These are phyloP conservation scores for Drosophila takahashii DNA, from an alignment of 1,140 invertebrate species.

Conservation along the genomic window DNA sequence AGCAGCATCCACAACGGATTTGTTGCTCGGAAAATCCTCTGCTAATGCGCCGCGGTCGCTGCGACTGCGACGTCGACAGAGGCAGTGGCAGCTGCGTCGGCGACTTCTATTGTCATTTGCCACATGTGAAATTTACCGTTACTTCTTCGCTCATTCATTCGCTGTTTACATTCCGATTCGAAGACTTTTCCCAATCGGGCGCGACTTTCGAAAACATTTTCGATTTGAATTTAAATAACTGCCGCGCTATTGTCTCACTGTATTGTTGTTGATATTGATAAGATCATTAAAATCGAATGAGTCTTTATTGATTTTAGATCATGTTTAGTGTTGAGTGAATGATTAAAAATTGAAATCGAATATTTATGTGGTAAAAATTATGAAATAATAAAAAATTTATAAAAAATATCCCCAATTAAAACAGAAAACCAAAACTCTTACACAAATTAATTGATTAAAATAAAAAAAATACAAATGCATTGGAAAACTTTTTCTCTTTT, in stretches of 20 bases:
- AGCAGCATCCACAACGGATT: conserved; percentile 64
- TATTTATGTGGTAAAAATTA: too few relatives aligned
- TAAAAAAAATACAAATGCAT: too few relatives aligned
- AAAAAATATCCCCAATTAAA: background rate
- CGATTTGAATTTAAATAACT: conserved; percentile 23
- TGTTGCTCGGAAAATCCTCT: conserved; percentile 18
- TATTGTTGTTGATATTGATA: background rate
- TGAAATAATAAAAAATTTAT: background rate
- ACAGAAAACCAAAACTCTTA: background rate
- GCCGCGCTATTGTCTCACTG: background rate
- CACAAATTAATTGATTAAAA: background rate
- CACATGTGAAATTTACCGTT: conserved; percentile 82
- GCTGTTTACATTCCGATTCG: conserved; percentile 77
- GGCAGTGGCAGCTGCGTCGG: conserved; percentile 24
- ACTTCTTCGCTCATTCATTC: conserved; percentile 80
- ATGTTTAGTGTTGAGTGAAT: background rate
- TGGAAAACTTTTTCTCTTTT: background rate
- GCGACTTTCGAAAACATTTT: conserved; percentile 43
- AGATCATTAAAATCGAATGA: background rate
- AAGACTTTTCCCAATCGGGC: conserved; percentile 59
- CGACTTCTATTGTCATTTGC: conserved; percentile 75
- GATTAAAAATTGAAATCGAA: background rate
- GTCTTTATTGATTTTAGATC: background rate
- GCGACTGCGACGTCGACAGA: conserved; percentile 23
- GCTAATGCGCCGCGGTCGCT: conserved; percentile 36